Base-by-base conservation (phyloP, 2,797 vertebrate species). In the Atherinosoma microstoma region DNA sequence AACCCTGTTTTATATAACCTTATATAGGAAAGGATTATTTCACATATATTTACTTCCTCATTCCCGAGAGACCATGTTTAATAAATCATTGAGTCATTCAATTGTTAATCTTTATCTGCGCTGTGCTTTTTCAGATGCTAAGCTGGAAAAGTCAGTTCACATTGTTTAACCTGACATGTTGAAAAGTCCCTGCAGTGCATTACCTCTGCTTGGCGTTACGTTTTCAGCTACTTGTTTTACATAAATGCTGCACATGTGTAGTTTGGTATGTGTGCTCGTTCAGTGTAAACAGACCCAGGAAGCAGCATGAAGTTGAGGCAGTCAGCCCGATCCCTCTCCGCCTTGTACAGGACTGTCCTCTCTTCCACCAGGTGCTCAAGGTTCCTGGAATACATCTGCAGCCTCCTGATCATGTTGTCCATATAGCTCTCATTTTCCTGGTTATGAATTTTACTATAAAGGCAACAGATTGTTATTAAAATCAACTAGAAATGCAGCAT, bases 301-400 rank as follows among this genome's bases (percentile, higher is more conserved):
- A 99, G 96, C 80, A 99, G 93, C 97, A 98, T 97, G 80, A 95
- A 98, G 91, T 99, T 99, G 45, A 99, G 96, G 54, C 87, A 88
- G 88, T 99, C 97, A 0, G 98, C 98, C 66, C 98, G 87, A 93
- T 99, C 98, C 64, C 97, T 86, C 90, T 99, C 98, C 0, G 96
- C 95, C 85, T 99, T 99, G 90, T 99, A 99, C 6, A 99, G 94
- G 9, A 92, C 93, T 0, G 97, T 99, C 56, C 98, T 95, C 84
- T 99, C 96, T 85, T 98, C 98, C 77, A 99, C 98, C 90, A 99
- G 92, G 59, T 96, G 94, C 85, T 99, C 98, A 92, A 99, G 88
- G 89, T 98, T 99, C 53, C 93, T 95, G 36, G 98, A 99, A 64
- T 99, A 99, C 64, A 97, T 94, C 93, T 99, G 98, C 42, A 99